A percentile compares a stretch with the other conserved stretches of the same genome.
Evolutionary conservation across 1,140 invertebrate species (phyloP).

Genomic region (Matsumurasca onukii): DNA sequence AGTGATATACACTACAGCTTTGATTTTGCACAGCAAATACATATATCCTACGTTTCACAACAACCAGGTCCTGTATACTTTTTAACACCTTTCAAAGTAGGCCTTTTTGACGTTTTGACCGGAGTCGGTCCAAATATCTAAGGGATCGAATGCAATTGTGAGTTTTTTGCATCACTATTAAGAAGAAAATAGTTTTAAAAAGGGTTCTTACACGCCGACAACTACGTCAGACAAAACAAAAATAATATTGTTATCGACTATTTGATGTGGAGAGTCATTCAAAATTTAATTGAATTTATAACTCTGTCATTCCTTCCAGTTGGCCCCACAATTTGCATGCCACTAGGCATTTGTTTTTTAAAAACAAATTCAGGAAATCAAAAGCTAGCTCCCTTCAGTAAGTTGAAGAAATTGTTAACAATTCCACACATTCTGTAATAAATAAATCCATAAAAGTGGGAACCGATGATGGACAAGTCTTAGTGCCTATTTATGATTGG

Average conservation of each 20-base stretch:
- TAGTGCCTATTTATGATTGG: slow-evolving; percentile 3
- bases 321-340: not conserved
- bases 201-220: too few relatives aligned
- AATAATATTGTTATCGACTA: not conserved
- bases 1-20: too few relatives aligned
- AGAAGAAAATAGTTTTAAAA: too few relatives aligned
- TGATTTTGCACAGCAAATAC: too few relatives aligned
- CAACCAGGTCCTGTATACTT: too few relatives aligned
- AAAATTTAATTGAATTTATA: not conserved
- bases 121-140: too few relatives aligned
- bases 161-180: too few relatives aligned
- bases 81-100: too few relatives aligned
- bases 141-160: too few relatives aligned
- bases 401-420: not conserved
- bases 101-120: too few relatives aligned
- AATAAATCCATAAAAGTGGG: not conserved
- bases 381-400: not conserved
- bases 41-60: too few relatives aligned
- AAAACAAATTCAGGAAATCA: not conserved
- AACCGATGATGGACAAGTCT: not conserved
- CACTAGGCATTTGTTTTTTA: not conserved
- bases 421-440: not conserved
- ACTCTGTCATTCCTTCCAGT: not conserved
- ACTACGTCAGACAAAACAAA: too few relatives aligned
- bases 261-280: not conserved